These are phyloP conservation scores for Cheilosia urbana DNA, from an alignment of 2,888 invertebrate species.

Conservation along the genomic window DNA sequence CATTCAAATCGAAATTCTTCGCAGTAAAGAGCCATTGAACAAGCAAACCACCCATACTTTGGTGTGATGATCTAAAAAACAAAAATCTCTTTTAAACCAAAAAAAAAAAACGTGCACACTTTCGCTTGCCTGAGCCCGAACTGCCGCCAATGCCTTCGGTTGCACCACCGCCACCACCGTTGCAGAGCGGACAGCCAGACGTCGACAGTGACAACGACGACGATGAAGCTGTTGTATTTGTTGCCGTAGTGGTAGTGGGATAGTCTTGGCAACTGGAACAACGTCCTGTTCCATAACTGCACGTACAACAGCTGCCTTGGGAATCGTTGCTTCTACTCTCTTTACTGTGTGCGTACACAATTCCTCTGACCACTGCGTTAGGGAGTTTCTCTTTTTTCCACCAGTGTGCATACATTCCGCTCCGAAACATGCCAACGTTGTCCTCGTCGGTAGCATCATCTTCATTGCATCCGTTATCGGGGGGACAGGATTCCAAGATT, in stretches of 20 bases:
- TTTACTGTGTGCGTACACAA: constrained; percentile 84
- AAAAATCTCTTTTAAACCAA: constrained; percentile 36
- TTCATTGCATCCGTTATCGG: constrained; percentile 43
- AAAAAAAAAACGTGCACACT: constrained; percentile 78
- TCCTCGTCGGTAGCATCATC: constrained; percentile 72
- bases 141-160: constrained; percentile 60
- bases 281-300: constrained; percentile 80
- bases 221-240: constrained; percentile 78
- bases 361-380: constrained; percentile 86
- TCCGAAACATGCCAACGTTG: constrained; percentile 86
- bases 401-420: constrained; percentile 95
- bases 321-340: constrained; percentile 84
- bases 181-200: constrained; percentile 79
- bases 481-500: constrained; percentile 58
- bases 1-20: neutral
- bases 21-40: constrained; percentile 14
- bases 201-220: constrained; percentile 71
- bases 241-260: constrained; percentile 78
- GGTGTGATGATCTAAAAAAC: constrained; percentile 44
- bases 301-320: constrained; percentile 55
- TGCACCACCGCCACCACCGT: constrained; percentile 70
- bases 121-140: constrained; percentile 80
- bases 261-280: constrained; percentile 81
- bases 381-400: constrained; percentile 95
- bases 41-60: constrained; percentile 52